phyloP scores from a whole-genome alignment of 2,888 invertebrate species.

The Agrochola lota region DNA sequence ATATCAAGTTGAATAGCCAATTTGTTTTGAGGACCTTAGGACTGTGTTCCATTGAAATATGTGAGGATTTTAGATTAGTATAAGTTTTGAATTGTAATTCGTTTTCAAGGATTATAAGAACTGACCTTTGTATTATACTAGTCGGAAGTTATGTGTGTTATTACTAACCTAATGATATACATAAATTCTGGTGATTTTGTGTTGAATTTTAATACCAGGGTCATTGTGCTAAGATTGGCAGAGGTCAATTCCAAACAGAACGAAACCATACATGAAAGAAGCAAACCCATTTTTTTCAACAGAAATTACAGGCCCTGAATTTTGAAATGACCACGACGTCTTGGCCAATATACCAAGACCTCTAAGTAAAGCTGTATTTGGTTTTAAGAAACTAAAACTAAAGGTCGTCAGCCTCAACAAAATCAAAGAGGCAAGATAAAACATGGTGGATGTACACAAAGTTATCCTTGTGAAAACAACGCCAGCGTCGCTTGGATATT shows the following conservation, averaged over 20 bases:
- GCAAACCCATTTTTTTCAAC: not conserved
- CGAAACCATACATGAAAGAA: not conserved
- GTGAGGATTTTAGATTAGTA: constrained; percentile 70
- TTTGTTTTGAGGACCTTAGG: constrained; percentile 79
- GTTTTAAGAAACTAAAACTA: constrained; percentile 9
- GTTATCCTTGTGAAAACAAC: constrained; percentile 78
- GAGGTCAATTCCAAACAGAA: constrained; percentile 7
- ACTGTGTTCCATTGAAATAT: constrained; percentile 70
- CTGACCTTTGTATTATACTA: constrained; percentile 39
- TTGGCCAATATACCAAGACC: not conserved
- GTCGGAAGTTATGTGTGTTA: constrained; percentile 47
- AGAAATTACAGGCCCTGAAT: not conserved
- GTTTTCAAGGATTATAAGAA: constrained; percentile 57
- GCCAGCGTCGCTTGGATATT: constrained; percentile 77
- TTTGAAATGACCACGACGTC: not conserved
- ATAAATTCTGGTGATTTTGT: constrained; percentile 32
- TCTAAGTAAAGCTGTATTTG: not conserved
- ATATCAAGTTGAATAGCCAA: constrained; percentile 84
- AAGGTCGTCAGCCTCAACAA: constrained; percentile 54
- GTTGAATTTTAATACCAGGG: constrained; percentile 44
- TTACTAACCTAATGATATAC: constrained; percentile 47
- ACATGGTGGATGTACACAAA: constrained; percentile 71
- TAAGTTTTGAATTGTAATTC: constrained; percentile 58
- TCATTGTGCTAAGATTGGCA: constrained; percentile 29
- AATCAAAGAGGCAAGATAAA: constrained; percentile 60